Base-by-base conservation (phyloP, 2,888 invertebrate species). In the Leptinotarsa tumamoca region DNA sequence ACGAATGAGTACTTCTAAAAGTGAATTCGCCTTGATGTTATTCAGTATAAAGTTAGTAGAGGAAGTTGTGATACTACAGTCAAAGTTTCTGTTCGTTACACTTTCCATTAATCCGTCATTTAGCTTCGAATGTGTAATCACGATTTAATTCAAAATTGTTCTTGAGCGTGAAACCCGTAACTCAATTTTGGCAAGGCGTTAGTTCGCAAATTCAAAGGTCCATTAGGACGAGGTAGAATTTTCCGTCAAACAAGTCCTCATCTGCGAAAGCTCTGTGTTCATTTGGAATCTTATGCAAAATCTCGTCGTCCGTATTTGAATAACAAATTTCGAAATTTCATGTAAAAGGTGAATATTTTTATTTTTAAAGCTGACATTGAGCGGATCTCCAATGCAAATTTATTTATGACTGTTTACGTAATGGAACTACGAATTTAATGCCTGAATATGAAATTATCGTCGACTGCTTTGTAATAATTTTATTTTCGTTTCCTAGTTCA, bases 271-370 rank as follows among this genome's bases (percentile, higher is more conserved):
- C 50, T 68, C 50, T 50, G 50, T 17, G 21, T 18, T 68, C 50
- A 23, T n/a, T 50, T 68, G 50, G 17, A 68, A 54, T 68, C 33
- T 23, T 33, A 54, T 52, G 52, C 68, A 52, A 68, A 68, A 58
- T 14, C 13, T 18, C 58, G 21, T 33, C 27, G 23, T 52, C 7
- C 49, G 49, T 50, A 71, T 71, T 71, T 71, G 63, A 61, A 71
- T 71, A 71, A 49, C 71, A 71, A 71, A 71, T 71, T 54, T 27
- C 23, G 13, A 71, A 71, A 71, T 71, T 54, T 27, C 50, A 27
- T 27, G 13, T 71, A 21, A 43, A 23, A 71, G 71, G 63, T 63
- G 51, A 61, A 71, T 63, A 23, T 63, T 71, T 63, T 50, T 63
- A 50, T 61, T 61, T 61, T 49, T 5, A 18, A 1, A 61, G 43